Percentiles rank a stretch among this genome's conserved stretches.
Evolutionary conservation across 2,888 invertebrate genomes (phyloP).

Genomic region (Phengaris arion): DNA sequence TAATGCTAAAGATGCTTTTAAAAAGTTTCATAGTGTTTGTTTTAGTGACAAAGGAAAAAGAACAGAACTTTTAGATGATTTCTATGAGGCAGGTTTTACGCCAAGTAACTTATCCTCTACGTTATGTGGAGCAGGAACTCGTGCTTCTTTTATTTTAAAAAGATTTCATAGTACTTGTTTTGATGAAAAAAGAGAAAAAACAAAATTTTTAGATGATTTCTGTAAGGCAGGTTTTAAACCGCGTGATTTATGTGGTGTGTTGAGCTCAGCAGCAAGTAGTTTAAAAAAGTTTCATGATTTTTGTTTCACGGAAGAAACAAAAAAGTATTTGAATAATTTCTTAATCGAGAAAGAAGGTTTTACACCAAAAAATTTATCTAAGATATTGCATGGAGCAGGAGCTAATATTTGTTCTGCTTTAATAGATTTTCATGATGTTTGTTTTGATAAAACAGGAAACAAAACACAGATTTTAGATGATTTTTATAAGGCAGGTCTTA

Average conservation of each 20-base stretch:
- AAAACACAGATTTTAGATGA: constrained; percentile 46
- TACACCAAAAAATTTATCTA: constrained; percentile 42
- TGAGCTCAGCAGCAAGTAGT: not conserved
- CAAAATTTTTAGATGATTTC: not conserved
- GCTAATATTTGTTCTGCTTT: constrained; percentile 48
- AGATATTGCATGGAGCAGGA: constrained; percentile 38
- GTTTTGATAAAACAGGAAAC: constrained; percentile 47
- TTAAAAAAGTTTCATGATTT: not conserved
- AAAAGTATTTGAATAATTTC: not conserved
- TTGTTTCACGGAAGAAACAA: not conserved
- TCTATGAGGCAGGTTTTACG: constrained; percentile 40
- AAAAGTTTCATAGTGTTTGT: constrained; percentile 42
- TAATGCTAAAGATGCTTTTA: constrained; percentile 44
- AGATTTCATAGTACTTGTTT: not conserved
- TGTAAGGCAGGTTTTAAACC: not conserved
- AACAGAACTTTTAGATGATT: constrained; percentile 43
- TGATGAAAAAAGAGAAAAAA: not conserved
- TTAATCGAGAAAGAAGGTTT: constrained; percentile 34
- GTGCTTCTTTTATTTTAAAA: constrained; percentile 38
- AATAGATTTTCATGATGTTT: constrained; percentile 45
- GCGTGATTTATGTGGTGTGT: not conserved
- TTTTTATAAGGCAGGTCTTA: constrained; percentile 6
- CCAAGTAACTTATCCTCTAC: constrained; percentile 45
- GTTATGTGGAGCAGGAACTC: constrained; percentile 44
- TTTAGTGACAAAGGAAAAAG: constrained; percentile 45